Base-by-base conservation (phyloP, 2,888 invertebrate species). In the Lasioglossum marginatum region DNA sequence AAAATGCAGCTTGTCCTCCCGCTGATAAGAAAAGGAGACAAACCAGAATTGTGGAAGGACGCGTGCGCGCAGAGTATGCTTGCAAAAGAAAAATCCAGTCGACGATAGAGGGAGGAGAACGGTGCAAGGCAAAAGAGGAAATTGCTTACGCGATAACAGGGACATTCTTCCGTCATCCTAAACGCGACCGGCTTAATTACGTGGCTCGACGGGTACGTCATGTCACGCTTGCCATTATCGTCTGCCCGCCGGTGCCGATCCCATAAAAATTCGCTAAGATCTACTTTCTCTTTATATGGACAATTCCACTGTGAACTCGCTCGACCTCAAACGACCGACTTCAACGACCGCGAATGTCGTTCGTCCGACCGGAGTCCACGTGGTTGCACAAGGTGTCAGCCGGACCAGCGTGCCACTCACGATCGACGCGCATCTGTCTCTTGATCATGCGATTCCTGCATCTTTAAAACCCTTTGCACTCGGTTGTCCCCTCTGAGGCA, bases 291-390 rank as follows among this genome's bases (percentile, higher is more conserved):
- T 87, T 83, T 87, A 91, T 91, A 91, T 83, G 90, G 91, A 85
- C 90, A 91, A 91, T 90, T 87, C 89, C 88, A 87, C 90, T 34
- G 90, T 94, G 94, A 94, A 94, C 94, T 93, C 93, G 88, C 68
- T 87, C 94, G 94, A 94, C 94, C 93, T 94, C 93, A 89, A 91
- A 90, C 93, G 93, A 92, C 93, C 93, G 93, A 94, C 94, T 94
- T 94, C 90, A 91, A 93, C 91, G 90, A 92, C 92, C 93, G 92
- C 93, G 92, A 92, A 93, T 93, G 92, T 93, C 93, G 92, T 90
- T 91, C 93, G 83, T 87, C 88, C 81, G 87, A 88, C 87, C 90
- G 91, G 83, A 82, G 83, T 87, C 92, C 92, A 89, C 92, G 91
- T 91, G 91, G 82, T 87, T 83, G 48, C 89, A 87, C 89, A 85